These are phyloP conservation scores for Catamblyrhynchus diadema DNA, from an alignment of 2,797 vertebrate species.

Conservation along the genomic window DNA sequence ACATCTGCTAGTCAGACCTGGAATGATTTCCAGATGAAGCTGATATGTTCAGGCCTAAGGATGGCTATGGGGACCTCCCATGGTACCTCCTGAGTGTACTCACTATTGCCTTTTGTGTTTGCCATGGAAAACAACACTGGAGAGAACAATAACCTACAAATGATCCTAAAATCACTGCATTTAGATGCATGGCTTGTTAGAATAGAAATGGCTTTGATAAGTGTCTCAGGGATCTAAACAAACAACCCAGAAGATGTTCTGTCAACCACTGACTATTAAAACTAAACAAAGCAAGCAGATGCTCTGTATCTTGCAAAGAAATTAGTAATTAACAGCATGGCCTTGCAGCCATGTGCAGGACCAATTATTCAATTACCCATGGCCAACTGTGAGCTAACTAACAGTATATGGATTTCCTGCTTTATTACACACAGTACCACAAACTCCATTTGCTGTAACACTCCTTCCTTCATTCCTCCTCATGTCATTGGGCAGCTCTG, in stretches of 20 bases:
- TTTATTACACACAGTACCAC: not conserved
- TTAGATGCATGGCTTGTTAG: not conserved
- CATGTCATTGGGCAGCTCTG: not conserved
- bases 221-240: not conserved
- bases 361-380: slow-evolving; percentile 5
- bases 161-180: not conserved
- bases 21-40: not conserved
- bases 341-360: not conserved
- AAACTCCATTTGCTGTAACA: not conserved
- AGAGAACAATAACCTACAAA: not conserved
- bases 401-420: not conserved
- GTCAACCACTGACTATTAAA: not conserved
- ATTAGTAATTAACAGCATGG: slow-evolving; percentile 2
- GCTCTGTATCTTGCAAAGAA: not conserved
- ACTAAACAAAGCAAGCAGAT: not conserved
- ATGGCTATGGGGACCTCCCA: not conserved
- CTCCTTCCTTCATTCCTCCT: not conserved
- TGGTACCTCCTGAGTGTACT: not conserved
- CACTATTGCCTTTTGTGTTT: not conserved
- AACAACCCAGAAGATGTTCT: not conserved
- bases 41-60: not conserved
- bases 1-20: not conserved
- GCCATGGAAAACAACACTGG: not conserved
- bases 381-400: not conserved
- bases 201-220: not conserved